Conservation (phyloP, 2,888 invertebrate species). For the Diploptera punctata region DNA sequence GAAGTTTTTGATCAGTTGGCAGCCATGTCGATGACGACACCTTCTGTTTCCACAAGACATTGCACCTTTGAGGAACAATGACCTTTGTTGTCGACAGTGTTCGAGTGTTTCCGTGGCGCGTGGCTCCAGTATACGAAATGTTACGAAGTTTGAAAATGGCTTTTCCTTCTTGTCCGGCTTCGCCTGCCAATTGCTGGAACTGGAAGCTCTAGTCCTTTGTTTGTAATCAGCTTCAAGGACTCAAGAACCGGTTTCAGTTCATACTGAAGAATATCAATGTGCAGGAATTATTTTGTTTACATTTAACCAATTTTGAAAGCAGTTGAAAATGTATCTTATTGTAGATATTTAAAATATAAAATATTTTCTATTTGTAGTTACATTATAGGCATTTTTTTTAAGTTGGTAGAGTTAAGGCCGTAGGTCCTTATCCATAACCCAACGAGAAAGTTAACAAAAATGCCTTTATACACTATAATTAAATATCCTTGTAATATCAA, state of each 20-base stretch:
- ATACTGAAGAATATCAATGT: slow-evolving; percentile 13
- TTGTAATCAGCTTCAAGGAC: slow-evolving; percentile 29
- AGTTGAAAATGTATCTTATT: too few species aligned
- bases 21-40: slow-evolving; percentile 12
- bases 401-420: too few species aligned
- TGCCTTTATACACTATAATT: too few species aligned
- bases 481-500: too few species aligned
- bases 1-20: too few species aligned
- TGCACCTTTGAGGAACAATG: slow-evolving; percentile 16
- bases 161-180: neutral
- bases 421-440: too few species aligned
- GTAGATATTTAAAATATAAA: too few species aligned
- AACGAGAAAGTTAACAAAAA: too few species aligned
- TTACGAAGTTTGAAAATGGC: slow-evolving; percentile 16
- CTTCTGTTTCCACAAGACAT: slow-evolving; percentile 13
- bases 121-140: neutral
- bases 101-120: slow-evolving; percentile 26
- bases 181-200: slow-evolving; percentile 11
- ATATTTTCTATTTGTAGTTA: too few species aligned
- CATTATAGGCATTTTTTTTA: too few species aligned
- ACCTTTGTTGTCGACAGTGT: neutral
- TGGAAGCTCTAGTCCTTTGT: slow-evolving; percentile 29
- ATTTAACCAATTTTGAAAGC: too few species aligned
- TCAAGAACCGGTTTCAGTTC: slow-evolving; percentile 8
- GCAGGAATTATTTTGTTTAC: too few species aligned